Conservation (phyloP, 2,888 invertebrate genomes). For the Stenurella melanura region DNA sequence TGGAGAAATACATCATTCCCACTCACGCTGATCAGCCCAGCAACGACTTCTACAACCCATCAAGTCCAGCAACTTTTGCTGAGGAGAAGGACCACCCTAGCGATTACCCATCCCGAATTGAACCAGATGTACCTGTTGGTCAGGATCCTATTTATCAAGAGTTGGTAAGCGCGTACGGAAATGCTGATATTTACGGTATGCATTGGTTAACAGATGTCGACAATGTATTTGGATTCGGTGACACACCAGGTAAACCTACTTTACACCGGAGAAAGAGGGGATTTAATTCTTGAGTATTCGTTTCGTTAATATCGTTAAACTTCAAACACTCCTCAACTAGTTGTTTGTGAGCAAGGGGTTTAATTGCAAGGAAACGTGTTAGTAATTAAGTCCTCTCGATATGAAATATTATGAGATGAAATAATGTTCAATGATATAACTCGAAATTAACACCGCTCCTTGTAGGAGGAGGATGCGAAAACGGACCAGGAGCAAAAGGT, state of each 20-base stretch:
- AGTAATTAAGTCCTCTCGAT: too few relatives aligned
- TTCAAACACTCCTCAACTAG: too few relatives aligned
- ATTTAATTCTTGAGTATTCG: too few relatives aligned
- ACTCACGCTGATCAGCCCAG: constrained; percentile 53
- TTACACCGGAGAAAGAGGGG: not conserved
- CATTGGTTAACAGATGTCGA: constrained; percentile 60
- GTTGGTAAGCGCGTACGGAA: constrained; percentile 53
- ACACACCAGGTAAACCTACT: constrained; percentile 45
- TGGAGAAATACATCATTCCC: constrained; percentile 59
- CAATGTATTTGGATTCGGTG: constrained; percentile 50
- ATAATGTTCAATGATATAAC: too few relatives aligned
- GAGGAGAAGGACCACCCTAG: constrained; percentile 55
- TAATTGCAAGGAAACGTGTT: too few relatives aligned
- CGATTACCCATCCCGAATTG: constrained; percentile 55
- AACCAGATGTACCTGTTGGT: constrained; percentile 49
- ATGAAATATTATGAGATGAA: too few relatives aligned
- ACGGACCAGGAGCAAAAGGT: constrained; percentile 47
- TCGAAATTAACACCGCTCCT: not conserved
- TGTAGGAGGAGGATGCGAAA: constrained; percentile 44
- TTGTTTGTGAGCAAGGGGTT: too few relatives aligned
- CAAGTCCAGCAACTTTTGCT: constrained; percentile 56
- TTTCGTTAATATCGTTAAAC: too few relatives aligned
- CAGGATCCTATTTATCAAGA: constrained; percentile 58
- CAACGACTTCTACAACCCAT: constrained; percentile 52
- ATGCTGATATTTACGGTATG: constrained; percentile 55